Conservation (phyloP, 2,113 vertebrate species). For the Upupa epops region DNA sequence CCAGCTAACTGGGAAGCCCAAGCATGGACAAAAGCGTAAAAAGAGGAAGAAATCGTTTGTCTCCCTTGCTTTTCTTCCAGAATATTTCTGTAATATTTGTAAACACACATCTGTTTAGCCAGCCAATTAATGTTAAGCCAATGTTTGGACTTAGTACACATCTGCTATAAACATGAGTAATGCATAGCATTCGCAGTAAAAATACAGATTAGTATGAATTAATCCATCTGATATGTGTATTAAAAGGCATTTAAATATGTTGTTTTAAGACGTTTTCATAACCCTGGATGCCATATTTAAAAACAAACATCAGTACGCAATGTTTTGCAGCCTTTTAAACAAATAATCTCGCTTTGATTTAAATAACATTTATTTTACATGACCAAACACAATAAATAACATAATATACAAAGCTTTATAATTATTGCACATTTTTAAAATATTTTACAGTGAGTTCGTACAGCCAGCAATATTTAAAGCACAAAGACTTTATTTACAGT, state of each 20-base stretch:
- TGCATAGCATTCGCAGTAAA: constrained; percentile 76
- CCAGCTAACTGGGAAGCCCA: neutral
- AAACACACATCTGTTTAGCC: constrained; percentile 77
- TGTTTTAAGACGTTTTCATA: constrained; percentile 81
- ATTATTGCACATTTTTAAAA: constrained; percentile 99
- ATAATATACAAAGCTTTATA: constrained; percentile 97
- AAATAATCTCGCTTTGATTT: constrained; percentile 83
- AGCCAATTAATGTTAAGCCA: constrained; percentile 81
- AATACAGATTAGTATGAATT: constrained; percentile 82
- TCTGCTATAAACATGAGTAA: constrained; percentile 84
- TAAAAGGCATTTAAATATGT: constrained; percentile 79
- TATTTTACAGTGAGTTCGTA: constrained; percentile 97
- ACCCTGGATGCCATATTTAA: constrained; percentile 75
- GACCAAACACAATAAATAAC: constrained; percentile 99
- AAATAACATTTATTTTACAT: constrained; percentile 99
- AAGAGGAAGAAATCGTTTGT: constrained; percentile 9
- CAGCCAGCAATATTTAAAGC: constrained; percentile 98
- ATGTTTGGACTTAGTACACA: constrained; percentile 75
- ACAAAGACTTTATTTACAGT: constrained; percentile 95
- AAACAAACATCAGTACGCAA: constrained; percentile 74
- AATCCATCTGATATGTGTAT: constrained; percentile 78
- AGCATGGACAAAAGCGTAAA: constrained; percentile 13
- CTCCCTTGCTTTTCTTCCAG: constrained; percentile 20
- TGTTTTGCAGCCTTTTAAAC: constrained; percentile 76
- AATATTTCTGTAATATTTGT: constrained; percentile 52